Percentiles rank a stretch among this genome's conserved stretches.
Conservation (phyloP, 2,797 vertebrate species). For the Geotrypetes seraphini region DNA sequence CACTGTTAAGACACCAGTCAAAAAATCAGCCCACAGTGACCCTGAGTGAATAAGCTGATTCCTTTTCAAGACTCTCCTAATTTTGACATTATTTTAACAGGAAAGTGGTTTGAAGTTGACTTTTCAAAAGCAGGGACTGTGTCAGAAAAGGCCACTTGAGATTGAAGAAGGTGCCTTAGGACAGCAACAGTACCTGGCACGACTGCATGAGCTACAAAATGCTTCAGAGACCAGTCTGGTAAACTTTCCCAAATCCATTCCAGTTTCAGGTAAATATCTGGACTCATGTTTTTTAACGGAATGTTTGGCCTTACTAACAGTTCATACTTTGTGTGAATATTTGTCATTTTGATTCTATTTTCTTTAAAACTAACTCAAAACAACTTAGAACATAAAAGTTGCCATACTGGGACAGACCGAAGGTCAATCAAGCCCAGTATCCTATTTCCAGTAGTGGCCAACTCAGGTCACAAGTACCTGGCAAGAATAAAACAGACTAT, state of each 20-base stretch:
- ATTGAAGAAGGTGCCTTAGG: conserved; percentile 73
- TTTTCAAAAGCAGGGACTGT: conserved; percentile 93
- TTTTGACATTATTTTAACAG: conserved; percentile 59
- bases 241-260: conserved; percentile 75
- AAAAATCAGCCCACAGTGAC: no score
- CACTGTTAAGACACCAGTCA: no score
- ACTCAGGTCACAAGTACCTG: no score
- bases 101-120: conserved; percentile 96
- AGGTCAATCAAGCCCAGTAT: no score
- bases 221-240: conserved; percentile 82
- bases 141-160: conserved; percentile 84
- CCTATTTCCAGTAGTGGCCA: no score
- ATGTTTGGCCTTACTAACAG: no score
- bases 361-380: no score
- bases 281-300: fast-evolving
- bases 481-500: no score
- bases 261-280: conserved; percentile 58
- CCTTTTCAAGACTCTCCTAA: conserved; percentile 32
- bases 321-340: no score
- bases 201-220: conserved; percentile 84
- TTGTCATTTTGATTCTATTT: no score
- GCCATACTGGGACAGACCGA: no score
- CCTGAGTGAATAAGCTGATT: conserved; percentile 11
- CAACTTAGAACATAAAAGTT: no score
- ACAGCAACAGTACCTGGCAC: conserved; percentile 89